phyloP scores from a whole-genome alignment of 2,888 invertebrate genomes.

The Noctua comes region DNA sequence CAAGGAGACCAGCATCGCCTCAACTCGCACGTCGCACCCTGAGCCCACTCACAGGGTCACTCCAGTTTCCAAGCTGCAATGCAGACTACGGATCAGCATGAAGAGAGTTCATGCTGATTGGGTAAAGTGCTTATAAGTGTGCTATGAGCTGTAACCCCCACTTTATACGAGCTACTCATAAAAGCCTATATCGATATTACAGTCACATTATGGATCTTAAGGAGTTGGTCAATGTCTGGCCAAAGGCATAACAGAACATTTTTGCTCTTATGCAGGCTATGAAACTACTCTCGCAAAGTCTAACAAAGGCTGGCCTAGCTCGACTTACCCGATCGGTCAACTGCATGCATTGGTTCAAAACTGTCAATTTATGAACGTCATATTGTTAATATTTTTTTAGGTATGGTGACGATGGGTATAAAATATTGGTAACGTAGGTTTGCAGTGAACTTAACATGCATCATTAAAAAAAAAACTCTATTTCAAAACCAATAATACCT shows the following conservation, averaged over 20 bases:
- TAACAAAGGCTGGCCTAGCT: not conserved
- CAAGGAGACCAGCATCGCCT: not conserved
- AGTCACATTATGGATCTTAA: not conserved
- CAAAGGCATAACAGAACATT: not conserved
- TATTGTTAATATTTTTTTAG: conserved; percentile 51
- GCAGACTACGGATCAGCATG: not conserved
- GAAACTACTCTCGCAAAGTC: not conserved
- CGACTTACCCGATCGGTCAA: no score
- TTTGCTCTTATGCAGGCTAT: not conserved
- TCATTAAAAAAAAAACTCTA: conserved; percentile 6
- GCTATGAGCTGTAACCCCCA: not conserved
- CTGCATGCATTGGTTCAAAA: not conserved
- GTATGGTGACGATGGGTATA: conserved; percentile 62
- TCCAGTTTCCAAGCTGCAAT: not conserved
- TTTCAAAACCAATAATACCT: not conserved
- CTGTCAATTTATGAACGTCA: not conserved
- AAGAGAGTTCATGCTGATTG: not conserved
- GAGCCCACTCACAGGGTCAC: no score
- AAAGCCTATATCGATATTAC: not conserved
- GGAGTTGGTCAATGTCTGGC: not conserved
- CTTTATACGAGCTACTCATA: not conserved
- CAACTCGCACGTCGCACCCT: not conserved
- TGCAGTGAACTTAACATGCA: conserved; percentile 41
- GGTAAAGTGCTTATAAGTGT: not conserved
- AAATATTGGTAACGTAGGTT: conserved; percentile 53